Evolutionary conservation across 2,888 invertebrate genomes (phyloP).

Genomic region (Meiosimyza decipiens): DNA sequence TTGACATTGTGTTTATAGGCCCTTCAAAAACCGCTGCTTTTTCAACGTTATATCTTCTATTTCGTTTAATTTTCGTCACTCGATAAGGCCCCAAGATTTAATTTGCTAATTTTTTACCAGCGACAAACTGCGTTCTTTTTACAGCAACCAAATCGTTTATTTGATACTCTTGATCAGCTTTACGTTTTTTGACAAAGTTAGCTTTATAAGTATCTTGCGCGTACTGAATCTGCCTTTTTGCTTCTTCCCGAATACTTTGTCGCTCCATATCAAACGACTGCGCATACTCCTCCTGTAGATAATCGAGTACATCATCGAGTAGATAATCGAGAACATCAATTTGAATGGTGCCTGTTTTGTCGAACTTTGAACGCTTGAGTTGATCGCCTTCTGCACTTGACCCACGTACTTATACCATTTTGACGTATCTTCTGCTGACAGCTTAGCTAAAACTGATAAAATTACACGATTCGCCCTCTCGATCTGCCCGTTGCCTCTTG

Average conservation of each 20-base stretch:
- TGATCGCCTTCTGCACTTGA: too few relatives aligned
- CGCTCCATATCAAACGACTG: neutral
- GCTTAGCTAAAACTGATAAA: neutral
- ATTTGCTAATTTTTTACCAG: constrained; percentile 42
- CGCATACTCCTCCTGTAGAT: constrained; percentile 1
- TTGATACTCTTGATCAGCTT: constrained; percentile 30
- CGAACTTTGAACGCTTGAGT: constrained; percentile 10
- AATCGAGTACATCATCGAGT: neutral
- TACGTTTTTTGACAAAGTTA: constrained; percentile 41
- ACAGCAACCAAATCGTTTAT: constrained; percentile 42
- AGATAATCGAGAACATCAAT: too few relatives aligned
- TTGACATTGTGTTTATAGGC: constrained; percentile 35
- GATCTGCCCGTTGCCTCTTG: constrained; percentile 36
- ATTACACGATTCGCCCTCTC: too few relatives aligned
- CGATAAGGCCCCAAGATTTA: constrained; percentile 44
- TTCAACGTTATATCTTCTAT: constrained; percentile 36
- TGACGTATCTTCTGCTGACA: constrained; percentile 10
- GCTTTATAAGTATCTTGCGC: constrained; percentile 39
- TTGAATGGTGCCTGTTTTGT: constrained; percentile 30
- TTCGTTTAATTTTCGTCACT: constrained; percentile 39
- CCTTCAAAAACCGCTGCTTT: constrained; percentile 40
- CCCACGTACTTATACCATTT: neutral
- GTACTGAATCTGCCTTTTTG: constrained; percentile 33
- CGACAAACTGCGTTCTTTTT: constrained; percentile 43
- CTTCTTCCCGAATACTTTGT: constrained; percentile 23